Base-by-base conservation (phyloP, 2,797 vertebrate species). In the Lepilemur ruficaudatus region DNA sequence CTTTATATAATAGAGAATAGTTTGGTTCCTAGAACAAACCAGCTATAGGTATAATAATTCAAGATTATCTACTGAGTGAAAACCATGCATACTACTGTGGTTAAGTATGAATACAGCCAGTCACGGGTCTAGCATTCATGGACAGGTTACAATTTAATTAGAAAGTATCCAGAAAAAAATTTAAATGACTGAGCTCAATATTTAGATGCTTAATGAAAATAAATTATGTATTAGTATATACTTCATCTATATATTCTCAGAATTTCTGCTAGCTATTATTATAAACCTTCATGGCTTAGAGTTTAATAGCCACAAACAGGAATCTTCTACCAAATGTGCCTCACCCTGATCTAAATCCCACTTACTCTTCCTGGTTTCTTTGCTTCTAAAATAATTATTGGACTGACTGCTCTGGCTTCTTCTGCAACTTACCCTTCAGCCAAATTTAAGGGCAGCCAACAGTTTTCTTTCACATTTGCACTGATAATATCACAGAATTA, bases 121-220 rank as follows among this genome's bases (percentile, higher is more conserved):
- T 6, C 57, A n/a, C 11, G 30, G 55, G 59, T 59, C 61, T 89
- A 35, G 59, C 11, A 57, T 55, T 91, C 48, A n/a, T 4, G 13
- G 83, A 52, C 10, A 23, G 14, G 30, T 84, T 89, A 85, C 7
- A 69, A 32, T 84, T 94, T 88, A 93, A 93, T 67, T 72, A 89
- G 28, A 52, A 96, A 93, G 75, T 70, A 81, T 25, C 55, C 41
- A 72, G 65, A 65, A 79, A 75, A 88, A 96, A 35, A 79, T 18
- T 59, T 89, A 91, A 86, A 73, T 73, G 75, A 73, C 8, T n/a
- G 46, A 84, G 70, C 4, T 93, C 32, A 94, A 10, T 50, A 89
- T 63, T 97, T 78, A 85, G 69, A 92, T 46, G 17, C 13, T 70
- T 85, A 91, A 90, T 89, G 69, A 87, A 96, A 89, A 79, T 46